These are phyloP conservation scores for Thunnus albacares DNA, from an alignment of 2,797 vertebrate species.

Conservation along the genomic window DNA sequence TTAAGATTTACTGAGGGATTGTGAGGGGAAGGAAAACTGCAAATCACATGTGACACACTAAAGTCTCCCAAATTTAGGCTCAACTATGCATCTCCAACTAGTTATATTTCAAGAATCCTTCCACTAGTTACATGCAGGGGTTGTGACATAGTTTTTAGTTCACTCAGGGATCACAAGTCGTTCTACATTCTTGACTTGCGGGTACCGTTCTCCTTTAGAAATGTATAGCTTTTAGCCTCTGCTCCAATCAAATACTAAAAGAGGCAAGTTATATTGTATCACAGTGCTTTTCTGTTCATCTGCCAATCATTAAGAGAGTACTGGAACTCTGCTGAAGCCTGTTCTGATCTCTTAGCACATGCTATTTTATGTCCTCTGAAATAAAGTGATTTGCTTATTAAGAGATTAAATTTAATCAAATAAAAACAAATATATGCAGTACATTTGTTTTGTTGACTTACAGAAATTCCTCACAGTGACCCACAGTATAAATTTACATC, in stretches of 20 bases:
- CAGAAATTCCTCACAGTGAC: background rate
- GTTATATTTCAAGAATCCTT: too few relatives aligned
- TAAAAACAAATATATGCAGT: slow-evolving; percentile 6
- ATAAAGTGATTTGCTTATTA: slow-evolving; percentile 16
- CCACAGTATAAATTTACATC: too few relatives aligned
- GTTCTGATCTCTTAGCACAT: background rate
- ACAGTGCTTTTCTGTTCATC: slow-evolving; percentile 8
- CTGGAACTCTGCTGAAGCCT: background rate
- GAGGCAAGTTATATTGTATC: background rate
- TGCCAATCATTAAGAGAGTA: slow-evolving; percentile 9
- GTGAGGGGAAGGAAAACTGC: background rate
- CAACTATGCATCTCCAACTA: background rate
- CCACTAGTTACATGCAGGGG: too few relatives aligned
- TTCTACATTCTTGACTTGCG: background rate
- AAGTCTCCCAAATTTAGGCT: background rate
- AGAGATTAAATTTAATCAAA: background rate
- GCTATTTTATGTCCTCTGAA: slow-evolving; percentile 21
- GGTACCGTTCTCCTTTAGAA: too few relatives aligned
- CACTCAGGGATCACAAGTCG: background rate
- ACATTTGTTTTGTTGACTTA: background rate
- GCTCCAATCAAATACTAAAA: background rate
- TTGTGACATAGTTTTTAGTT: background rate
- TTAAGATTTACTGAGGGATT: background rate
- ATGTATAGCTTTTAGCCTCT: background rate
- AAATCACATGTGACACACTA: background rate